Evolutionary conservation across 1,140 invertebrate genomes (phyloP).

Genomic region (Leptopilina clavipes): DNA sequence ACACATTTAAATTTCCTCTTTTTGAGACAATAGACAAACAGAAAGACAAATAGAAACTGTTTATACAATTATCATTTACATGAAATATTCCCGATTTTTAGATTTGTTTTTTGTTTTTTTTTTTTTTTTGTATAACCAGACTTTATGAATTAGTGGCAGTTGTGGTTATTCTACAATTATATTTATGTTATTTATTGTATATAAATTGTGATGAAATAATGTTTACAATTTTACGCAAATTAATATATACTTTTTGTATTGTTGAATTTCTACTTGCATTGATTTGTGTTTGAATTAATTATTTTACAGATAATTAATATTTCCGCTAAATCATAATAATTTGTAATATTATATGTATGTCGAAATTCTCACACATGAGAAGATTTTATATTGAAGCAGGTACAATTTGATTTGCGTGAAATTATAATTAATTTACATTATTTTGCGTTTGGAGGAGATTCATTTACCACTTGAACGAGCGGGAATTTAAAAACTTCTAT

Average conservation of each 20-base stretch:
- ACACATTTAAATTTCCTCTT: slow-evolving; percentile 27
- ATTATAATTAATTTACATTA: slow-evolving; percentile 19
- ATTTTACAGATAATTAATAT: background rate
- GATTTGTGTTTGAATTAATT: background rate
- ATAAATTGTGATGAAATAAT: too few relatives aligned
- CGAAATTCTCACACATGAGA: background rate
- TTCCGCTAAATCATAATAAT: background rate
- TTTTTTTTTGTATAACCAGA: too few relatives aligned
- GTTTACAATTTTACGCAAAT: too few relatives aligned
- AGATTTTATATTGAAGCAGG: background rate
- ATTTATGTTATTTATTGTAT: too few relatives aligned
- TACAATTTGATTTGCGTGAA: background rate
- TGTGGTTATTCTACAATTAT: too few relatives aligned
- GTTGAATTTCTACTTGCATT: background rate
- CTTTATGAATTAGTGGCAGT: too few relatives aligned
- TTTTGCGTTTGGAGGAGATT: slow-evolving; percentile 1
- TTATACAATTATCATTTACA: too few relatives aligned
- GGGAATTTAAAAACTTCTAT: slow-evolving; percentile 33
- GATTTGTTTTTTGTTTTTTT: too few relatives aligned
- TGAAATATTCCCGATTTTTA: too few relatives aligned
- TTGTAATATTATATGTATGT: background rate
- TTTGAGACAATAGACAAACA: background rate
- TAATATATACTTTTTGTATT: too few relatives aligned
- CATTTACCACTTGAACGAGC: slow-evolving; percentile 8
- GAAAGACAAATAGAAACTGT: too few relatives aligned